Evolutionary conservation across 2,888 invertebrate species (phyloP).

Genomic region (Julus scandinavius): DNA sequence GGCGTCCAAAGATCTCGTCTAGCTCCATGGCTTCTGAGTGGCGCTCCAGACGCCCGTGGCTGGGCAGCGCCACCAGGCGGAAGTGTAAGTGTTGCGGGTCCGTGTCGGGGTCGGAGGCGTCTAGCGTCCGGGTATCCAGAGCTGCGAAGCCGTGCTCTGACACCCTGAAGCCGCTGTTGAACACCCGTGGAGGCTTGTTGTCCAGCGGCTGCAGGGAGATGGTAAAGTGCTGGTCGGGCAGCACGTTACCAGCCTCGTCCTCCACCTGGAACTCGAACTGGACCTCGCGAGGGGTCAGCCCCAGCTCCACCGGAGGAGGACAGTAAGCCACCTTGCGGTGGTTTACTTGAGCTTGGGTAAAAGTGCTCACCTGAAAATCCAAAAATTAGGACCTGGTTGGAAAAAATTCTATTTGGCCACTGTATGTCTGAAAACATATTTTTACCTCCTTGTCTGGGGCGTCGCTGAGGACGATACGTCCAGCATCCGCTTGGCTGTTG

Average conservation of each 20-base stretch:
- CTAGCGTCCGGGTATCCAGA: slow-evolving; percentile 62
- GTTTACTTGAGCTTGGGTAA: slow-evolving; percentile 65
- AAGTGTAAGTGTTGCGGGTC: slow-evolving; percentile 61
- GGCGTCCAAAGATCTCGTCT: slow-evolving; percentile 63
- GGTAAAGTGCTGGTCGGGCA: slow-evolving; percentile 63
- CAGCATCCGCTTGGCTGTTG: slow-evolving; percentile 63
- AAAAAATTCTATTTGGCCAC: no score
- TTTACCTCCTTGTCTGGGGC: slow-evolving; percentile 42
- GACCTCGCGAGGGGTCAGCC: slow-evolving; percentile 64
- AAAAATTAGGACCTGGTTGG: no score
- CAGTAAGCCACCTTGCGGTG: slow-evolving; percentile 65
- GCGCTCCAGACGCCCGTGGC: slow-evolving; percentile 63
- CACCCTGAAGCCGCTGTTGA: slow-evolving; percentile 63
- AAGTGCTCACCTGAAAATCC: slow-evolving; percentile 60
- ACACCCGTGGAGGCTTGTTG: slow-evolving; percentile 64
- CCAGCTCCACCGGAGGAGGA: slow-evolving; percentile 64
- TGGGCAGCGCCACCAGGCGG: slow-evolving; percentile 62
- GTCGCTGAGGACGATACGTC: slow-evolving; percentile 56
- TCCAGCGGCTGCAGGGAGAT: slow-evolving; percentile 64
- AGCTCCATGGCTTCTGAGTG: slow-evolving; percentile 60
- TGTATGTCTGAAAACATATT: no score
- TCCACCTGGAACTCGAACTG: slow-evolving; percentile 64
- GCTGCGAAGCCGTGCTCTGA: slow-evolving; percentile 63
- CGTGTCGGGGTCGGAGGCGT: slow-evolving; percentile 65
- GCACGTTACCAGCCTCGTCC: slow-evolving; percentile 64